Percentiles rank a stretch among this genome's conserved stretches.
Evolutionary conservation across 2,113 vertebrate genomes (phyloP).

Genomic region (Gracilinanus agilis): DNA sequence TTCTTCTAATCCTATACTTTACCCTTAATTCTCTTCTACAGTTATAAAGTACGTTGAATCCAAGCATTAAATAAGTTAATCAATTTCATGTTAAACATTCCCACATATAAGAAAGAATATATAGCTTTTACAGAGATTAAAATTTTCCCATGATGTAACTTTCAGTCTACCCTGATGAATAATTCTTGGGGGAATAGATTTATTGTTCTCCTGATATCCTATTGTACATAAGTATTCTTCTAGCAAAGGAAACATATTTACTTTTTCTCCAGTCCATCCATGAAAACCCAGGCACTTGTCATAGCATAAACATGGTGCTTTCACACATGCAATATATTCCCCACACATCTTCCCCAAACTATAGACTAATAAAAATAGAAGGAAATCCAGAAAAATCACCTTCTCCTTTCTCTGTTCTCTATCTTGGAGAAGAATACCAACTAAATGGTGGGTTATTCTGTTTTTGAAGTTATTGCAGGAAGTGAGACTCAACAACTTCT

Average conservation of each 20-base stretch:
- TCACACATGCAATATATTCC: not conserved
- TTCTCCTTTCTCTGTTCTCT: not conserved
- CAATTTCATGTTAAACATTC: constrained; percentile 21
- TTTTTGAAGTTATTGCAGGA: not conserved
- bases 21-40: not conserved
- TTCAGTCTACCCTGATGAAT: constrained; percentile 11
- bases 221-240: not conserved
- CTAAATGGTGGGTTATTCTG: not conserved
- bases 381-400: not conserved
- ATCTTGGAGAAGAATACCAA: not conserved
- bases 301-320: not conserved
- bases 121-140: not conserved
- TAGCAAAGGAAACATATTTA: not conserved
- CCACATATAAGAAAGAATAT: constrained; percentile 12
- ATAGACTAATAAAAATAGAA: constrained; percentile 3
- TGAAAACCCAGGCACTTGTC: not conserved
- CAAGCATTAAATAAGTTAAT: not conserved
- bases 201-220: constrained; percentile 14
- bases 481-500: not conserved
- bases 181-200: not conserved
- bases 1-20: not conserved
- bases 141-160: not conserved
- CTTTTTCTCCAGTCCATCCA: not conserved
- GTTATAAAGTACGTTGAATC: not conserved
- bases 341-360: not conserved